Conservation (phyloP, 2,113 vertebrate species). For the Athene cunicularia region DNA sequence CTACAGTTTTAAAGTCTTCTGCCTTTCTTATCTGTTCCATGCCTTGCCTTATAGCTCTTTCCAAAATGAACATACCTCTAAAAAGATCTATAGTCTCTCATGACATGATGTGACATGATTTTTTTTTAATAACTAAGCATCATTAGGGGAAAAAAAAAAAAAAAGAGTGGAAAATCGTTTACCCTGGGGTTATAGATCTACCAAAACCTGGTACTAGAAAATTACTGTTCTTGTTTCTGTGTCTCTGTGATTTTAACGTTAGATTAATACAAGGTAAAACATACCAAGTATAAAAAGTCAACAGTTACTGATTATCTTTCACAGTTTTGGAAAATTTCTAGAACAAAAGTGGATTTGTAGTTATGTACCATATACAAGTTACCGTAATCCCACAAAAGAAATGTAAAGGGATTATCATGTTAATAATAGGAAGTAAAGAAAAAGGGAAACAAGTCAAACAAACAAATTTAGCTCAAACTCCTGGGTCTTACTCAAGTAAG, state of each 20-base stretch:
- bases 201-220: background rate
- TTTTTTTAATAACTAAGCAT: background rate
- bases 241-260: background rate
- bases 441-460: background rate
- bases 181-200: background rate
- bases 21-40: background rate
- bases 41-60: background rate
- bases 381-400: background rate
- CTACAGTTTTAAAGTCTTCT: background rate
- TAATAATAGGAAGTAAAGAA: background rate
- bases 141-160: background rate
- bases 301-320: background rate
- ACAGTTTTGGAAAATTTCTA: background rate
- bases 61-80: background rate
- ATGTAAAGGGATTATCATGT: background rate
- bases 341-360: background rate
- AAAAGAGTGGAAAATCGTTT: background rate
- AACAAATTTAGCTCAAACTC: background rate
- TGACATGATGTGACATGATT: background rate
- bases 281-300: background rate
- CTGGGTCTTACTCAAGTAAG: background rate
- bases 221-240: background rate
- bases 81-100: background rate
- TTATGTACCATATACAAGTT: background rate
- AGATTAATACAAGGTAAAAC: background rate